phyloP scores from a whole-genome alignment of 1,140 invertebrate species.

The Luehdorfia chinensis region DNA sequence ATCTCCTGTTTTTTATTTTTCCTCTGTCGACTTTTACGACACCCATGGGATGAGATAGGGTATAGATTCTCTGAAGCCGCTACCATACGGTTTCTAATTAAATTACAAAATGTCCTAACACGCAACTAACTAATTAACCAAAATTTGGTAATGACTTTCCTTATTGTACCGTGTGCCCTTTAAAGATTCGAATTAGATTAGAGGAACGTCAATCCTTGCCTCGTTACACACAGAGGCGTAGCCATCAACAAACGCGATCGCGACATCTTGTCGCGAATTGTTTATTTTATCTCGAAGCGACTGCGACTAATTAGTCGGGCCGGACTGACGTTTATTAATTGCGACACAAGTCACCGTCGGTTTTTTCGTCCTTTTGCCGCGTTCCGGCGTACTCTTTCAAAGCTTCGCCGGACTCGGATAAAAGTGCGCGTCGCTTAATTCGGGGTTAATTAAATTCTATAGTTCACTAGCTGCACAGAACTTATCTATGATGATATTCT shows the following conservation, averaged over 20 bases:
- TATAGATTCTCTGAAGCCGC: no score
- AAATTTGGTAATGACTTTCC: constrained; percentile 4
- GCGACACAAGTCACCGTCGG: constrained; percentile 59
- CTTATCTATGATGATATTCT: no score
- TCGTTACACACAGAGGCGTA: constrained; percentile 13
- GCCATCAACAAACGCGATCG: constrained; percentile 37
- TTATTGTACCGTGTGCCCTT: constrained; percentile 1
- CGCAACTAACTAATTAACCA: background rate
- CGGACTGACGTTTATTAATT: constrained; percentile 66
- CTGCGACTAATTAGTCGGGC: constrained; percentile 66
- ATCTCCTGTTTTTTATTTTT: no score
- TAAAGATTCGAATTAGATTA: constrained; percentile 14
- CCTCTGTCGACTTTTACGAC: no score
- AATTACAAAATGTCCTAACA: constrained; percentile 3
- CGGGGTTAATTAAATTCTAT: constrained; percentile 46
- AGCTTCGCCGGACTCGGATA: constrained; percentile 33
- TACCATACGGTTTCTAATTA: no score
- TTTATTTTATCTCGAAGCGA: constrained; percentile 48
- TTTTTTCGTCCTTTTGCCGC: constrained; percentile 44
- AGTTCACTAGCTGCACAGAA: constrained; percentile 29
- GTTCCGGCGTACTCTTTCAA: constrained; percentile 47
- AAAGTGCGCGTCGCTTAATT: constrained; percentile 38
- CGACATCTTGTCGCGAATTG: constrained; percentile 48
- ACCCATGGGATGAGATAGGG: no score
- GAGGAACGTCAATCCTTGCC: constrained; percentile 7